Evolutionary conservation across 2,888 invertebrate genomes (phyloP).

Genomic region (Synanthedon vespiformis): DNA sequence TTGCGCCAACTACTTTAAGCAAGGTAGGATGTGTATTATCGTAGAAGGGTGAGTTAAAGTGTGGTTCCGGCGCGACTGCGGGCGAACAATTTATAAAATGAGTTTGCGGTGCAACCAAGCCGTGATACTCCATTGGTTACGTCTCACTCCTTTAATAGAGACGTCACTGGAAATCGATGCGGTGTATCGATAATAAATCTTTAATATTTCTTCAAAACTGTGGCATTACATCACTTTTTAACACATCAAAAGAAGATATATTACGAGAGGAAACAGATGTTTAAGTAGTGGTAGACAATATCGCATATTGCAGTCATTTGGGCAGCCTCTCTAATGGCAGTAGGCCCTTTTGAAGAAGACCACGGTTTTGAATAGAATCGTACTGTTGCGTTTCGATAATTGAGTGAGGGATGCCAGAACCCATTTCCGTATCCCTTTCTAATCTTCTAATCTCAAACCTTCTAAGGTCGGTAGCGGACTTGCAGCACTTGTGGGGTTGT

Average conservation of each 20-base stretch:
- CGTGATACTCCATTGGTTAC: conserved; percentile 68
- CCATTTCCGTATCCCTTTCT: too few species aligned
- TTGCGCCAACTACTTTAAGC: conserved; percentile 14
- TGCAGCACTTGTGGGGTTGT: too few species aligned
- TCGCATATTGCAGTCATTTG: too few species aligned
- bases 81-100: conserved; percentile 67
- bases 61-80: conserved; percentile 57
- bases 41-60: conserved; percentile 52
- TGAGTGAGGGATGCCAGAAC: too few species aligned
- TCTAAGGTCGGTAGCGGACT: too few species aligned
- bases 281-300: too few species aligned
- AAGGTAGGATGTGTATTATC: conserved; percentile 36
- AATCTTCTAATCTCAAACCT: too few species aligned
- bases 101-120: conserved; percentile 69
- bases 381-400: too few species aligned
- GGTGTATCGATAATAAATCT: neutral
- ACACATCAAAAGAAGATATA: neutral
- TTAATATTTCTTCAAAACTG: neutral
- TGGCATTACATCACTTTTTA: neutral
- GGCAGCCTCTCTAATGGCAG: too few species aligned
- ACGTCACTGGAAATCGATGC: conserved; percentile 7
- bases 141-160: conserved; percentile 64
- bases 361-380: too few species aligned
- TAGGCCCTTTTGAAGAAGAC: too few species aligned
- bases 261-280: neutral